These are phyloP conservation scores for Lepilemur septentrionalis DNA, from an alignment of 2,797 vertebrate genomes.

Conservation along the genomic window DNA sequence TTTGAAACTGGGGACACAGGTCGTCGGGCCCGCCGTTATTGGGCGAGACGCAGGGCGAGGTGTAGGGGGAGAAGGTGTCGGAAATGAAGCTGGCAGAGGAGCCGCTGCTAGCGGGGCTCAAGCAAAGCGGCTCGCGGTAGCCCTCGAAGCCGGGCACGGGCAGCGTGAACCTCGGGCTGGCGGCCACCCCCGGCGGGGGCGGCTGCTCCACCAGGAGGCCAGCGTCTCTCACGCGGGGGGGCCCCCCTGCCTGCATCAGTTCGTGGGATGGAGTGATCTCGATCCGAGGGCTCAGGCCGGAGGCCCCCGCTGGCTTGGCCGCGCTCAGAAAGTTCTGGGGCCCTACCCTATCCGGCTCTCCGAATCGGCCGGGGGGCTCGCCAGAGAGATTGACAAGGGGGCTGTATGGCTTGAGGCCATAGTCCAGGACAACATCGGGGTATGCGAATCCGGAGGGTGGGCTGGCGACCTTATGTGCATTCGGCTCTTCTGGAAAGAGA, in stretches of 20 bases:
- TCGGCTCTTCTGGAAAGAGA: constrained; percentile 96
- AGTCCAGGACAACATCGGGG: constrained; percentile 89
- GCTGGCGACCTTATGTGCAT: constrained; percentile 92
- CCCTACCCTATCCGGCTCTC: constrained; percentile 91
- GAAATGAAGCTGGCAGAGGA: constrained; percentile 99
- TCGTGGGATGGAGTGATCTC: constrained; percentile 98
- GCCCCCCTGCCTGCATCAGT: constrained; percentile 92
- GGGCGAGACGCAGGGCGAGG: constrained; percentile 98
- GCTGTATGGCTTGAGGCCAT: constrained; percentile 92
- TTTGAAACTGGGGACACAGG: constrained; percentile 96
- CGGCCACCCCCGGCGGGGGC: constrained; percentile 84
- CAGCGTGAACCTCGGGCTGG: constrained; percentile 94
- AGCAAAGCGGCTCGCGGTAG: constrained; percentile 97
- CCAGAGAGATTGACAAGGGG: constrained; percentile 85
- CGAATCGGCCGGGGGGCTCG: constrained; percentile 90
- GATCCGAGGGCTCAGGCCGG: constrained; percentile 95
- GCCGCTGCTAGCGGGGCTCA: constrained; percentile 98
- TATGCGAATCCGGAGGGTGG: constrained; percentile 91
- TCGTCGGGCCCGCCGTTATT: constrained; percentile 94
- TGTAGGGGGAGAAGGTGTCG: constrained; percentile 96
- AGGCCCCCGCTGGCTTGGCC: constrained; percentile 86
- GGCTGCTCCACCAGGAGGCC: constrained; percentile 90
- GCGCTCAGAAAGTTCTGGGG: constrained; percentile 90
- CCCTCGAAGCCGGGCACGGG: constrained; percentile 95
- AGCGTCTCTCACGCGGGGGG: constrained; percentile 88